phyloP scores from a whole-genome alignment of 2,888 invertebrate species.

The Mimumesa dahlbomi region DNA sequence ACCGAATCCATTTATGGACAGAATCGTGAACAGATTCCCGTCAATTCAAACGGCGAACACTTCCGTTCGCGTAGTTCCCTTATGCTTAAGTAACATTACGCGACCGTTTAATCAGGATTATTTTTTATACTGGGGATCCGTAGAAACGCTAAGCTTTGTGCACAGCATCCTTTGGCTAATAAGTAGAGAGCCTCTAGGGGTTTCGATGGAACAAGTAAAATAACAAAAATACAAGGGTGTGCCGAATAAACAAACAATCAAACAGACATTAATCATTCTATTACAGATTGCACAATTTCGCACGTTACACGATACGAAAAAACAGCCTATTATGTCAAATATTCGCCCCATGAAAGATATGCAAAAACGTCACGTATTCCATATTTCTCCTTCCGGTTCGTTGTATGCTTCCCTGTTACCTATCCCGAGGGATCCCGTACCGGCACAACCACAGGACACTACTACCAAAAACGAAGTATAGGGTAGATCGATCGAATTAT shows the following conservation, averaged over 20 bases:
- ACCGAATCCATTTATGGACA: constrained; percentile 79
- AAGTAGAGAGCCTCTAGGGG: constrained; percentile 82
- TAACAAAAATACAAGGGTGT: too few relatives aligned
- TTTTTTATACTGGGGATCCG: constrained; percentile 85
- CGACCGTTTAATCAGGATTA: constrained; percentile 84
- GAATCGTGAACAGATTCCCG: constrained; percentile 81
- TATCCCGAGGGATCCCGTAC: constrained; percentile 48
- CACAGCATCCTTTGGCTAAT: constrained; percentile 84
- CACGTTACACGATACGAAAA: constrained; percentile 79
- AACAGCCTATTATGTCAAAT: constrained; percentile 39
- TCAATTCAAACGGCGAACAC: constrained; percentile 82
- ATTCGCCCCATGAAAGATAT: constrained; percentile 81
- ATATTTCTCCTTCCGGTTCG: constrained; percentile 80
- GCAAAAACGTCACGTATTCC: constrained; percentile 81
- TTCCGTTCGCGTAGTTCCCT: constrained; percentile 81
- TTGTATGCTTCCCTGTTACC: constrained; percentile 64
- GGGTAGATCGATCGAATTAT: too few relatives aligned
- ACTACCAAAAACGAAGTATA: not conserved
- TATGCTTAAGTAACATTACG: constrained; percentile 81
- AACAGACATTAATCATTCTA: too few relatives aligned
- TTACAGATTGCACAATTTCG: constrained; percentile 84
- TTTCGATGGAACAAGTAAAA: constrained; percentile 84
- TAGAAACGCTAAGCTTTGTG: constrained; percentile 80
- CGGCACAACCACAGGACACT: not conserved
- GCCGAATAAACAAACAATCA: too few relatives aligned